Evolutionary conservation across 2,888 invertebrate genomes (phyloP), one percentile per base, ranked within the genome.

Genomic region (Campaea margaritaria): DNA sequence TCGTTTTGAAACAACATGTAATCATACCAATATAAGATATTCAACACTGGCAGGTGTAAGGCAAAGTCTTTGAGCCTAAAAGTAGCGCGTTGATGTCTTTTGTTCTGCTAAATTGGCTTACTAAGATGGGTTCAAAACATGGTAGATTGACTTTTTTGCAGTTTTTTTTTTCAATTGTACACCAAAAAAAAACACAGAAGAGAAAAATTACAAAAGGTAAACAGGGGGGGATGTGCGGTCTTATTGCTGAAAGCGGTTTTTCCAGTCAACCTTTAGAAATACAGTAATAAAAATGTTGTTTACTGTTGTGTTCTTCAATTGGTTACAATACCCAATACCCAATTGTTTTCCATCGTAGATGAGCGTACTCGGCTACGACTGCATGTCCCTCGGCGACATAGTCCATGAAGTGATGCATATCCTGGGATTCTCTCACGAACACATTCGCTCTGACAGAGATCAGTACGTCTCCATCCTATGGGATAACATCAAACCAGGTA

Each of bases 321-420:
- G n/a, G n/a, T n/a, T n/a, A n/a, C n/a, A n/a, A n/a, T n/a, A n/a
- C n/a, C n/a, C n/a, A n/a, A n/a, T n/a, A n/a, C n/a, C n/a, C n/a
- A n/a, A n/a, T n/a, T n/a, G n/a, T n/a, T n/a, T n/a, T n/a, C n/a
- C n/a, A n/a, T n/a, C 70, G 12, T 72, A 92, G 91, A 83, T 87
- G 81, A 82, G 88, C 14, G 86, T 90, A 0, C 79, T 92, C 7
- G 91, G 91, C 0, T 92, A 92, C 65, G 83, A 91, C 58, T 92
- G 91, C 66, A 88, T 94, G 62, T 94, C 94, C 43, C 85, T 93
- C 13, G 96, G 97, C 8, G 96, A 96, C 1, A 93, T 96, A 7
- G 87, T 95, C 11, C 97, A 97, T 75, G 97, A 97, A 78, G 84
- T 96, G 63, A 96, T 97, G 96, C 97, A 97, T 72, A 94, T 95